Evolutionary conservation across 2,888 invertebrate species (phyloP).

Genomic region (Yponomeuta sedellus): DNA sequence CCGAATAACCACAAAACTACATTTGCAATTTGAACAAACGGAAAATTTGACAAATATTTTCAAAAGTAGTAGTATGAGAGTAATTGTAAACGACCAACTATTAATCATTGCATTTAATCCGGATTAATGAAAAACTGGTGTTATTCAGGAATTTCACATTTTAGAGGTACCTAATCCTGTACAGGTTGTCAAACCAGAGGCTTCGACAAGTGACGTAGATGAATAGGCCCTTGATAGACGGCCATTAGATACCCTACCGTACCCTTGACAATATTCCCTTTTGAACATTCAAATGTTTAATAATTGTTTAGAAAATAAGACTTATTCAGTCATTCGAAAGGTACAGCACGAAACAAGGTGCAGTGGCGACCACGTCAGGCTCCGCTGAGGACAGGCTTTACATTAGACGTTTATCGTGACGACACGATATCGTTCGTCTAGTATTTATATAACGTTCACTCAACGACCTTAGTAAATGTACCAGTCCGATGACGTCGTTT

Average conservation of each 20-base stretch:
- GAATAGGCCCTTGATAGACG: background rate
- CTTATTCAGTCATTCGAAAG: constrained; percentile 3
- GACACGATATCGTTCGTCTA: too few species aligned
- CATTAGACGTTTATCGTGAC: too few species aligned
- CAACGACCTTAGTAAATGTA: too few species aligned
- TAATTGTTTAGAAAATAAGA: constrained; percentile 14
- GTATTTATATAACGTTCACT: too few species aligned
- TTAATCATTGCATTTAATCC: too few species aligned
- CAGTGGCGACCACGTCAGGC: background rate
- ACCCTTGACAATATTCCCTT: constrained; percentile 67
- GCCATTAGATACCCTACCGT: constrained; percentile 22
- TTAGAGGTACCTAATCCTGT: background rate
- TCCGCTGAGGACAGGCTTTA: too few species aligned
- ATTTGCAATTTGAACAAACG: too few species aligned
- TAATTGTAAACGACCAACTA: too few species aligned
- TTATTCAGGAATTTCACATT: background rate
- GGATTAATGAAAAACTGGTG: background rate
- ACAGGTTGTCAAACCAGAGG: background rate
- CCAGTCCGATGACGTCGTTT: too few species aligned
- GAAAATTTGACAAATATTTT: too few species aligned
- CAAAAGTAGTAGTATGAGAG: too few species aligned
- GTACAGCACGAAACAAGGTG: constrained; percentile 7
- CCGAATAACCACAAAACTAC: too few species aligned
- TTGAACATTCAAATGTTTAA: constrained; percentile 43
- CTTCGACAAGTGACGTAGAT: background rate